Conservation (phyloP, 2,888 invertebrate species). For the Drosophila melanosoma region DNA sequence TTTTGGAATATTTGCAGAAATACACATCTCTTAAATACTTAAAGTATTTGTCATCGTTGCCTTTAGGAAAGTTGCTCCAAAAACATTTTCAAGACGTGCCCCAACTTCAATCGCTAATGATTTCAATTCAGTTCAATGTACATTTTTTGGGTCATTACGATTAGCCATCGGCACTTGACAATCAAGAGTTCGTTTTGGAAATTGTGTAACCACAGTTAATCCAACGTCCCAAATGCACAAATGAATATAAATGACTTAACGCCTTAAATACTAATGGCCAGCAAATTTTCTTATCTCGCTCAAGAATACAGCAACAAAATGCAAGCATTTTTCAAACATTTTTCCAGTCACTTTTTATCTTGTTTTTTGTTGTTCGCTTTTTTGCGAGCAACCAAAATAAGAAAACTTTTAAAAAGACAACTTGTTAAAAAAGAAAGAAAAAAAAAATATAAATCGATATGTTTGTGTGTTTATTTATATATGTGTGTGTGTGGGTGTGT, state of each 20-base stretch:
- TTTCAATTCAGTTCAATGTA: conserved; percentile 25
- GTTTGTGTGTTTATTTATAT: not conserved
- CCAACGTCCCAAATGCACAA: conserved; percentile 45
- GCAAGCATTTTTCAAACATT: conserved; percentile 58
- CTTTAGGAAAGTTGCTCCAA: not conserved
- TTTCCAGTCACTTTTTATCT: conserved; percentile 68
- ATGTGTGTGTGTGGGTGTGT: not conserved
- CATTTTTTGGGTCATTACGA: conserved; percentile 24
- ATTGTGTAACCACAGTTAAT: conserved; percentile 7
- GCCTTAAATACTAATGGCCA: conserved; percentile 79
- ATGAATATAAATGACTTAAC: conserved; percentile 82
- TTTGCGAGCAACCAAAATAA: conserved; percentile 13
- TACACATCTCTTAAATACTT: not conserved
- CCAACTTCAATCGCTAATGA: conserved; percentile 37
- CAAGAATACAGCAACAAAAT: conserved; percentile 14
- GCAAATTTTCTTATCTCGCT: conserved; percentile 74
- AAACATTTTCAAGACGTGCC: not conserved
- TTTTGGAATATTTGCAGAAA: not conserved
- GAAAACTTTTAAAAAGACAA: conserved; percentile 76
- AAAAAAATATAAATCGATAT: conserved; percentile 33
- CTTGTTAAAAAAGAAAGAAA: conserved; percentile 58
- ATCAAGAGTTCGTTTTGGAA: conserved; percentile 27
- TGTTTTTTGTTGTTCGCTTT: conserved; percentile 41
- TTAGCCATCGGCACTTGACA: conserved; percentile 48
- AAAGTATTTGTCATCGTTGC: not conserved